Evolutionary conservation across 1,140 invertebrate genomes (phyloP), one percentile per base, ranked within the genome.

Genomic region (Micrasema longulum): DNA sequence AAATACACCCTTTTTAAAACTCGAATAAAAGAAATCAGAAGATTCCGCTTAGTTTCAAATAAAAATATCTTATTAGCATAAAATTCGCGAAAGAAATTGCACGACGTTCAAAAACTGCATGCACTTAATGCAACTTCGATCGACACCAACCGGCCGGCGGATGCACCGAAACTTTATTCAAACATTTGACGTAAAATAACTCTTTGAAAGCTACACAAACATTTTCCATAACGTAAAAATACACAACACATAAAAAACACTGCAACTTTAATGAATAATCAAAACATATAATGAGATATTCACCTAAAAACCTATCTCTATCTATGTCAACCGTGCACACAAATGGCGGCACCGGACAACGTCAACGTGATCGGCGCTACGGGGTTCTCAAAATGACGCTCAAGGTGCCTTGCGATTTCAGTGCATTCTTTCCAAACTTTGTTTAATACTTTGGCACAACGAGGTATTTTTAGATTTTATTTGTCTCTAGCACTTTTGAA

Each of bases 331-430:
- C 88, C 86, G 88, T 83, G 82, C 82, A 73, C 62, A 86, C 82
- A 84, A 84, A 85, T 84, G 84, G 84, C 84, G 85, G 82, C 83
- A 84, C 83, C 83, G 85, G 82, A 83, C 84, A 86, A 90, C 90
- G 89, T 90, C 89, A 91, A 91, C 90, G 90, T 91, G 89, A 91
- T 88, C 87, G 86, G 87, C 86, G 85, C 84, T 89, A 87, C 88
- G 89, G 89, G 88, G 89, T 90, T 88, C 87, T 90, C 89, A 89
- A 87, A 89, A 88, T 87, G 89, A 90, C 89, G 89, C 90, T 89
- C 89, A 90, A 87, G 89, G 88, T 83, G 82, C 83, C 87, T 87
- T 87, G 84, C 62, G 70, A 83, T 81, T 63, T 63, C 82, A 85
- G 82, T 85, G 83, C 82, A 84, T 84, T 84, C 83, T 70, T 70